Base-by-base conservation (phyloP, 2,797 vertebrate genomes). In the Coranthus polyacanthus region DNA sequence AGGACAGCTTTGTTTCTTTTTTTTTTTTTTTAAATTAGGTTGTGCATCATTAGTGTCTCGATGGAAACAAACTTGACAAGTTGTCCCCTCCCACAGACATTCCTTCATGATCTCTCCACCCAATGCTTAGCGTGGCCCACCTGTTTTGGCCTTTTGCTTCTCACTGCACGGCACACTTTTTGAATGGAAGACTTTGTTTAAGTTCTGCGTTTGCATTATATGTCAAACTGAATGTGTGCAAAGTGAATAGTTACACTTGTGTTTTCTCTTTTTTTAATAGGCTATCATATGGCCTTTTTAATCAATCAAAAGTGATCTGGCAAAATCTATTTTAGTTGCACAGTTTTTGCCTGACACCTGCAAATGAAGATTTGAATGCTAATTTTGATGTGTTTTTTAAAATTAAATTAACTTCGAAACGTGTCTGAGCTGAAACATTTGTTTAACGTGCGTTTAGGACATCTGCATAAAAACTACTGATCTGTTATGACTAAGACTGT, bases 171-270 rank as follows among this genome's bases (percentile, higher is more conserved):
- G 61, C 75, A 79, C 86, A 81, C 79, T 81, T 85, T 80, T 64
- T 72, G 66, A 90, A 86, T 59, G 79, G 83, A 59, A 38, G 43
- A 4, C 17, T 36, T 71, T 45, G 55, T 73, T 78, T 61, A 53
- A 59, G 38, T 73, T 79, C 79, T 51, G 22, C 53, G 55, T 84
- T 77, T 78, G 72, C 20, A 41, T 87, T 73, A 52, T 66, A 26
- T 39, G 75, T 90, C 82, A 75, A 81, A 55, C 29, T 86, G 90
- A 92, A 91, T 91, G 90, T 92, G 64, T 83, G 78, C 71, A 44
- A 80, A 70, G 61, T 50, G 56, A 72, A 41, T 80, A 69, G 67
- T 66, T 65, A 36, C 53, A 8, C 29, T 9, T 32, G 72, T 57
- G 18, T 50, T 59, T 80, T 57, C n/a, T 58, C 50, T 81, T 79